Evolutionary conservation across 2,888 invertebrate species (phyloP), one percentile per base, ranked within the genome.

Genomic region (Ichneumon xanthorius): DNA sequence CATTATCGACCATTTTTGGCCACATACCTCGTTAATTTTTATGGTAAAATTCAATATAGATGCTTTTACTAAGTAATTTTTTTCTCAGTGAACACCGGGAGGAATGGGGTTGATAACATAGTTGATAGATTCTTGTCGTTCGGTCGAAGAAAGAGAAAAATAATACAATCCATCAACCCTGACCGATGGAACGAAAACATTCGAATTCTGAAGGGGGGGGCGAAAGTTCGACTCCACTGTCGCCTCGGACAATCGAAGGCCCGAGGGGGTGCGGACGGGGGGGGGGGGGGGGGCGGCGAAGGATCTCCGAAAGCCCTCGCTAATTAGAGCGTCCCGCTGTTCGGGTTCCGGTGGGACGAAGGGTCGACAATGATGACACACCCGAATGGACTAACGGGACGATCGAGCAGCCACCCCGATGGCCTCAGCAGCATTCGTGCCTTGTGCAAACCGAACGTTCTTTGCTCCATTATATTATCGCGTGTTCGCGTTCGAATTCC

Each of bases 391-490:
- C 70, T 63, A 75, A 83, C 67, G 68, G 73, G 68, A 63, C 37
- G 63, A 84, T 63, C 37, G 33, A 14, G 19, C 55, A 63, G 61
- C 58, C 40, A 53, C 16, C n/a, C 14, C 16, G 55, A 45, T 58
- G 16, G 16, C 9, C 55, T 30, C 16, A 16, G 7, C 58, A 50
- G n/a, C 30, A 33, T 63, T 63, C 75, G 65, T 53, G 30, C 68
- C 63, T 68, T 53, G 73, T 55, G 63, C 73, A 70, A 83, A 78
- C 61, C 22, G 78, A 67, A 63, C 16, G 78, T 22, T 75, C 61
- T 68, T 77, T 63, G 11, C 53, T 70, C 45, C 70, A 53, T 84
- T 80, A 37, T 58, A 72, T 82, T 73, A 63, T 80, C 58, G 71
- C 70, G 75, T 75, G 83, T 68, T 73, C 63, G 48, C 61, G n/a